phyloP scores from a whole-genome alignment of 2,888 invertebrate genomes.

The Ctenicera cuprea region DNA sequence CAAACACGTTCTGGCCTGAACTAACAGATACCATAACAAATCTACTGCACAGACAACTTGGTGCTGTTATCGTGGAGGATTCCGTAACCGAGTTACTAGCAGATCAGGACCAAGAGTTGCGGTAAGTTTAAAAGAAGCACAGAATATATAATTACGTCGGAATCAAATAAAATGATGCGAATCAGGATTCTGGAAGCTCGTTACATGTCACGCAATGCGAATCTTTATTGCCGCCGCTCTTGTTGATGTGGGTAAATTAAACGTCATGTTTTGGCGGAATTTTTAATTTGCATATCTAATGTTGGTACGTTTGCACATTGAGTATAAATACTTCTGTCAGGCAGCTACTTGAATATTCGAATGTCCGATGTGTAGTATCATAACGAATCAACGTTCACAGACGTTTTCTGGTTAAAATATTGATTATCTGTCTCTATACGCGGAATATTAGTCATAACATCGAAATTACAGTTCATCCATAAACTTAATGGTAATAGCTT shows the following conservation, averaged over 20 bases:
- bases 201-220: too few species aligned
- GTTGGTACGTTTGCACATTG: not conserved
- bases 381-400: too few species aligned
- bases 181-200: not conserved
- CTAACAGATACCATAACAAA: slow-evolving; percentile 63
- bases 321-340: not conserved
- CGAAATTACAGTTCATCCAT: not conserved
- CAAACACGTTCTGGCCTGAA: slow-evolving; percentile 65
- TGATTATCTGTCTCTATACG: too few species aligned
- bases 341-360: too few species aligned
- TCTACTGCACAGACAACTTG: slow-evolving; percentile 64
- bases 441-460: too few species aligned
- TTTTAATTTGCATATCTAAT: slow-evolving; percentile 10
- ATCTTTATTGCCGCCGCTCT: too few species aligned
- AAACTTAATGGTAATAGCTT: not conserved
- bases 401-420: too few species aligned
- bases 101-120: slow-evolving; percentile 64
- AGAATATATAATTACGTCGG: too few species aligned
- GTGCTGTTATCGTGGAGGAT: slow-evolving; percentile 67
- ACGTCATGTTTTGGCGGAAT: not conserved
- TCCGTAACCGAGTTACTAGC: slow-evolving; percentile 67
- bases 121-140: slow-evolving; percentile 58
- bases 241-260: slow-evolving; percentile 10
- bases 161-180: not conserved
- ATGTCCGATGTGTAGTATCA: too few species aligned